Base-by-base conservation (phyloP, 2,113 vertebrate species). In the Syngnathoides biaculeatus region DNA sequence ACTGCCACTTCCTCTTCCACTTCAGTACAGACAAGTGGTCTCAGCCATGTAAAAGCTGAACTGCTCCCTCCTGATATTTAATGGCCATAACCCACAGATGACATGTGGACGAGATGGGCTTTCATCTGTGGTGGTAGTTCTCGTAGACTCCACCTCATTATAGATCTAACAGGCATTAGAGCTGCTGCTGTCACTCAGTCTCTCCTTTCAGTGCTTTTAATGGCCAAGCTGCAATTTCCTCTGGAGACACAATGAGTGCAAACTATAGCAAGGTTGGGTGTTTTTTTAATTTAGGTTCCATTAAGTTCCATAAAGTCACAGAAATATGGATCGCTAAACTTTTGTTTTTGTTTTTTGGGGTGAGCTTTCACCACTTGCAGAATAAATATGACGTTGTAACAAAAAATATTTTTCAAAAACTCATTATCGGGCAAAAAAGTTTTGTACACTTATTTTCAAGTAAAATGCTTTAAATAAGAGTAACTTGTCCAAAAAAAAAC, bases 1-100 rank as follows among this genome's bases (percentile, higher is more conserved):
- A 81, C 52, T 83, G 82, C 84, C 78, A 86, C 88, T 87, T 89
- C 86, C 80, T 86, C 35, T 22, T 40, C 60, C 56, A 77, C 77
- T 87, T 81, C 81, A 69, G 72, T 79, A 52, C 69, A 82, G 78
- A 79, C 50, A 65, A 74, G 64, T 70, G 5, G 65, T 75, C 73
- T 78, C 69, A 65, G 79, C 75, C 83, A 22, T 80, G 73, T 52
- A 22, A 62, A 15, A 24, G 39, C 60, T 17, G 26, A 57, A 57
- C 69, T 70, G 72, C 67, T 67, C 69, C 7, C 35, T 66, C 47
- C 27, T 72, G 78, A 82, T 63, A 6, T 48, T 65, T 84, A 79
- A 81, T 78, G 78, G 78, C 43, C 64, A 43, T 69, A 75, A 78
- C 71, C 68, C 38, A 0, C 72, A 67, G 67, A 75, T 66, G 74